Evolutionary conservation across 2,888 invertebrate genomes (phyloP), one percentile per base, ranked within the genome.

Genomic region (Sussaba pulchella): DNA sequence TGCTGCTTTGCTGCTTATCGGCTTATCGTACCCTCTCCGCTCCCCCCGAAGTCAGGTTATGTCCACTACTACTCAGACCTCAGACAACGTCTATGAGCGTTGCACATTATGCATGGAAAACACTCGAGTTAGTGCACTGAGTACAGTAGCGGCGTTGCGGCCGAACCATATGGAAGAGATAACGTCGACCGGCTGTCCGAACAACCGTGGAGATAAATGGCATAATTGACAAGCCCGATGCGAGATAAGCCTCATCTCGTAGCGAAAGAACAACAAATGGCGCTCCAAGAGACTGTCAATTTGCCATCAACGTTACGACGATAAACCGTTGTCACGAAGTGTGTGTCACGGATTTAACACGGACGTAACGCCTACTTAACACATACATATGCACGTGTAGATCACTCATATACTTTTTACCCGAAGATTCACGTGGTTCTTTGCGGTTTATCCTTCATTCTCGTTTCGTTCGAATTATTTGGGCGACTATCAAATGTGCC

Each of bases 231-330:
- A 50, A 74, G 17, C 31, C 36, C 66, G 50, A 78, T 63, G 61
- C 43, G 67, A 61, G 67, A 69, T 67, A 67, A 45, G 52, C 24
- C 31, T 43, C 50, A 43, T 67, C 63, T 24, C 43, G 39, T 36
- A 8, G 14, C 19, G 24, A n/a, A 19, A 21, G 43, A 21, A n/a
- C 3, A 57, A 57, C 63, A 76, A 73, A 81, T 81, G 81, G 77
- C 81, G 77, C 69, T 64, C 21, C 50, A 59, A n/a, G 47, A 50
- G 77, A 14, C 59, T 81, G 73, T 77, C 69, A 77, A 81, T 74
- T 81, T 24, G 61, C 54, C 43, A 39, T 66, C 45, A 54, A 73
- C 41, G 69, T 50, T 57, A 57, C 54, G 57, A 70, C 63, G 43
- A 69, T 75, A 75, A 59, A 66, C 67, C 24, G 59, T 50, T 70